Conservation (phyloP, 2,888 invertebrate genomes). For the Cephus nigrinus region DNA sequence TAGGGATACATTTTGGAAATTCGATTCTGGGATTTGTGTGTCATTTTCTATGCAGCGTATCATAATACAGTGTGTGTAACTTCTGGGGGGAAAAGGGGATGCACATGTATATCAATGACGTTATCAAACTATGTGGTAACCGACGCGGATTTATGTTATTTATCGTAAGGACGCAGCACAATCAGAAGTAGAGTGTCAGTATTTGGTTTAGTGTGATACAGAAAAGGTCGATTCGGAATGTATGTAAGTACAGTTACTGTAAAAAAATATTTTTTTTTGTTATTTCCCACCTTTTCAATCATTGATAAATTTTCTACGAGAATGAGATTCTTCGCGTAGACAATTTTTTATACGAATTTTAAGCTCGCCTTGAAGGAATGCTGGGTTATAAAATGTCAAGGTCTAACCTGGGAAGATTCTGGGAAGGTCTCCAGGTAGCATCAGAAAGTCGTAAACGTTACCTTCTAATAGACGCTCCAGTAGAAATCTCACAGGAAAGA, state of each 20-base stretch:
- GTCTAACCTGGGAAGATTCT: background rate
- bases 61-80: background rate
- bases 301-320: background rate
- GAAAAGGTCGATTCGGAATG: background rate
- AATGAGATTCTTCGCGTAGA: background rate
- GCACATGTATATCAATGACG: background rate
- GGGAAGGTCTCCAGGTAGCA: background rate
- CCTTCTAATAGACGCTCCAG: background rate
- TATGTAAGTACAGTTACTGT: background rate
- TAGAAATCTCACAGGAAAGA: background rate
- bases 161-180: background rate
- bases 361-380: background rate
- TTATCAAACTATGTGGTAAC: background rate
- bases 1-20: background rate
- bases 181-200: background rate
- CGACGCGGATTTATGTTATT: background rate
- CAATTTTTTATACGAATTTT: background rate
- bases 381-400: background rate
- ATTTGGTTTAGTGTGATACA: background rate
- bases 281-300: background rate
- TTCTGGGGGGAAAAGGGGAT: background rate
- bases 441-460: background rate
- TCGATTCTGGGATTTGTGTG: background rate
- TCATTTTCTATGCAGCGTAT: background rate
- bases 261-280: background rate